phyloP scores from a whole-genome alignment of 2,113 vertebrate genomes.

The Anhinga rufa region DNA sequence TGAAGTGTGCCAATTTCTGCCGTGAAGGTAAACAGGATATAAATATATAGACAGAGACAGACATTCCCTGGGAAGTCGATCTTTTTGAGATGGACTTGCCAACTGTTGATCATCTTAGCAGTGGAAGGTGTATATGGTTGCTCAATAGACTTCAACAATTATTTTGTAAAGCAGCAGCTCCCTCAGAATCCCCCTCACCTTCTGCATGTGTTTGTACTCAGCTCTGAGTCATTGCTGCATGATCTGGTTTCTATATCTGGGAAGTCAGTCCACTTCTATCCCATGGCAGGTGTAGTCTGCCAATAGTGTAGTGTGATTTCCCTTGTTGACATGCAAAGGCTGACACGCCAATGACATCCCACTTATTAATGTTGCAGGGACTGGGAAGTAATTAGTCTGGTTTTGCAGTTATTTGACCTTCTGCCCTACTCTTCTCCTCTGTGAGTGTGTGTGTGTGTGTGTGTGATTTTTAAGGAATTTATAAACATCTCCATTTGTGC shows the following conservation, averaged over 20 bases:
- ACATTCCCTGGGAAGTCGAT: background rate
- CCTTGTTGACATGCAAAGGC: background rate
- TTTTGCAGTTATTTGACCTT: background rate
- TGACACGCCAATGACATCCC: background rate
- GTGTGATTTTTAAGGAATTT: background rate
- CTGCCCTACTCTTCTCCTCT: background rate
- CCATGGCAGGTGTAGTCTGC: background rate
- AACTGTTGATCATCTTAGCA: background rate
- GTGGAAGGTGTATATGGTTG: background rate
- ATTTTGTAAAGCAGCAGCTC: background rate
- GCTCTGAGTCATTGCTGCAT: background rate
- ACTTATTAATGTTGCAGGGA: background rate
- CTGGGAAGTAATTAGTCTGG: background rate
- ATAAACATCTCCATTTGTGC: constrained; percentile 9
- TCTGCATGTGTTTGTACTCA: background rate
- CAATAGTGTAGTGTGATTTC: background rate
- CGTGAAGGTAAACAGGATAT: background rate
- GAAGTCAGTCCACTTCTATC: background rate
- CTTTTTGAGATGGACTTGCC: background rate
- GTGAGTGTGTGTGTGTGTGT: background rate
- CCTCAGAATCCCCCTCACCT: background rate
- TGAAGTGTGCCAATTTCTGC: background rate
- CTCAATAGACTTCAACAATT: background rate
- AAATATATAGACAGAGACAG: background rate
- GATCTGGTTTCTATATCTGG: background rate